Conservation (phyloP, 2,888 invertebrate genomes). For the Deroplatys truncata region DNA sequence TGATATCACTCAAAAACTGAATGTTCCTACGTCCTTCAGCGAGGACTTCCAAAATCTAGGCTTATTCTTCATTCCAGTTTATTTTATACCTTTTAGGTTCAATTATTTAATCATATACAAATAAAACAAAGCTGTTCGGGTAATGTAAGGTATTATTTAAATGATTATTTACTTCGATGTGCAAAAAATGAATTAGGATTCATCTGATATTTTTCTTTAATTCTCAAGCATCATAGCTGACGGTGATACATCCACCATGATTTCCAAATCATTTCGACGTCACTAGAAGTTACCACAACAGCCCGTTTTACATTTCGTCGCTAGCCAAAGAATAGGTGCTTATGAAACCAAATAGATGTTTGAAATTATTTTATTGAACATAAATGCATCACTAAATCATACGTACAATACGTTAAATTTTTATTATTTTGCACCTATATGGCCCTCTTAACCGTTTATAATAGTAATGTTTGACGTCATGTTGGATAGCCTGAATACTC, state of each 20-base stretch:
- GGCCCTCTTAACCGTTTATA: too few relatives aligned
- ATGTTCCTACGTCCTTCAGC: constrained; percentile 9
- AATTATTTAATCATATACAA: not conserved
- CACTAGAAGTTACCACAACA: not conserved
- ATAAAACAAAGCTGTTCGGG: not conserved
- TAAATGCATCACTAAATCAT: too few relatives aligned
- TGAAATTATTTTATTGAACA: too few relatives aligned
- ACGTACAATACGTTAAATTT: not conserved
- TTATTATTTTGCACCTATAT: not conserved
- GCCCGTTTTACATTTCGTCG: too few relatives aligned
- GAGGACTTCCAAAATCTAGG: constrained; percentile 6
- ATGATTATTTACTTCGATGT: constrained; percentile 17
- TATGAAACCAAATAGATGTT: too few relatives aligned
- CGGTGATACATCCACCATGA: not conserved
- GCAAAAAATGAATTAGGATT: constrained; percentile 4
- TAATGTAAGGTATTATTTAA: not conserved
- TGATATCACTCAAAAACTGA: constrained; percentile 14
- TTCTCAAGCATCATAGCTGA: not conserved
- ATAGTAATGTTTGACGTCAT: too few relatives aligned
- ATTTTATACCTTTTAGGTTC: not conserved
- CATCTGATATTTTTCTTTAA: not conserved
- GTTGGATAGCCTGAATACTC: too few relatives aligned
- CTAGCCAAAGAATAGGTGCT: too few relatives aligned
- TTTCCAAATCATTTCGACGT: not conserved
- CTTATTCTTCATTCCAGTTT: constrained; percentile 15